Evolutionary conservation across 2,113 vertebrate genomes (phyloP).

Genomic region (Aegotheles bennettii): DNA sequence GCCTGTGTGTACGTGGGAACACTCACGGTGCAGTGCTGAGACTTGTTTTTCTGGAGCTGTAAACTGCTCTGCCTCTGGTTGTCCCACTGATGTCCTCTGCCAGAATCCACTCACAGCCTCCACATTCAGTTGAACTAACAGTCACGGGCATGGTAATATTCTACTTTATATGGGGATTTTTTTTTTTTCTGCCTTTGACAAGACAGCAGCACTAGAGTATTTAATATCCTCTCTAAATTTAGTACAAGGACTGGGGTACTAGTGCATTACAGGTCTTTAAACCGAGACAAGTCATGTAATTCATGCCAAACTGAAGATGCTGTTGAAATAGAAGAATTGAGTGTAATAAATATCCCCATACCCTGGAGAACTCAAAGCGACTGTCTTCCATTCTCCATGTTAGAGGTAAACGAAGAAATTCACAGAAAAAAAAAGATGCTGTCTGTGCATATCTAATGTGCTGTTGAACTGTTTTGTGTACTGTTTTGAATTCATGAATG

Average conservation of each 20-base stretch:
- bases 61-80: background rate
- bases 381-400: background rate
- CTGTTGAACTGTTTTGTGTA: background rate
- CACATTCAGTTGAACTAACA: background rate
- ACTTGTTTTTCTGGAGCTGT: background rate
- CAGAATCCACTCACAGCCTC: background rate
- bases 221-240: background rate
- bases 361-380: background rate
- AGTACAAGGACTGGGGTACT: background rate
- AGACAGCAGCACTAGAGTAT: background rate
- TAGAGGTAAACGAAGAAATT: background rate
- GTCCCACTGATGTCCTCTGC: background rate
- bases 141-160: background rate
- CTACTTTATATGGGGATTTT: background rate
- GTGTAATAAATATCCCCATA: background rate
- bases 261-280: background rate
- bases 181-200: background rate
- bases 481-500: background rate
- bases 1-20: rapidly evolving
- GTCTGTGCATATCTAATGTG: background rate
- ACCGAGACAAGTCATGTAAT: background rate
- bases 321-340: background rate
- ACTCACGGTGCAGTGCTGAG: background rate
- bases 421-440: background rate
- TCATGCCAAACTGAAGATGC: background rate